Evolutionary conservation across 2,888 invertebrate genomes (phyloP).

Genomic region (Diarsia dahlii): DNA sequence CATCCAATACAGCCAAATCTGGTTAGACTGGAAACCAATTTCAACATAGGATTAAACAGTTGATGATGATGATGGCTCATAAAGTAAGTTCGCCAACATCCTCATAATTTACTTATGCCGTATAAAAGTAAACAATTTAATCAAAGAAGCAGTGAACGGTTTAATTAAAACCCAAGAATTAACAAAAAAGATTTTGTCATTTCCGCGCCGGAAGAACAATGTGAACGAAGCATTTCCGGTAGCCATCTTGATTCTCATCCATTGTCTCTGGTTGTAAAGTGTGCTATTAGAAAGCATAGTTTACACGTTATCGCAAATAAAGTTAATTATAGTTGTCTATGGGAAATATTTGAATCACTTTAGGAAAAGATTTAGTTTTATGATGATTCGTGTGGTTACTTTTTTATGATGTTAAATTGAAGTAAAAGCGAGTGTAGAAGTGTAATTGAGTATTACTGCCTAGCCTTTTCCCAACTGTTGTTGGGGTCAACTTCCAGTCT

Average conservation of each 20-base stretch:
- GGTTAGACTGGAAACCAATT: not conserved
- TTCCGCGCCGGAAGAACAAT: slow-evolving; percentile 65
- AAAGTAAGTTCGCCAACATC: not conserved
- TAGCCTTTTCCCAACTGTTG: no score
- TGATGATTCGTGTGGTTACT: slow-evolving; percentile 6
- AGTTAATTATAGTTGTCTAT: slow-evolving; percentile 59
- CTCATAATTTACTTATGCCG: slow-evolving; percentile 26
- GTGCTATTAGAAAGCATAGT: slow-evolving; percentile 70
- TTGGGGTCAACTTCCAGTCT: no score
- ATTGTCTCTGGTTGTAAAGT: slow-evolving; percentile 73
- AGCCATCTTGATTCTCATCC: slow-evolving; percentile 74
- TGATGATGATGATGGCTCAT: not conserved
- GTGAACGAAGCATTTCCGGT: slow-evolving; percentile 68
- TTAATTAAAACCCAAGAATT: slow-evolving; percentile 59
- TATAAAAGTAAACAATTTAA: slow-evolving; percentile 50
- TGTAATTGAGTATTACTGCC: not conserved
- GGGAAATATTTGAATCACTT: slow-evolving; percentile 57
- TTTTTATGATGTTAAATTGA: slow-evolving; percentile 13
- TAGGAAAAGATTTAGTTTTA: slow-evolving; percentile 27
- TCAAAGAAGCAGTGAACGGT: slow-evolving; percentile 60
- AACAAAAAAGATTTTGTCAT: slow-evolving; percentile 59
- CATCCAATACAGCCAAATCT: not conserved
- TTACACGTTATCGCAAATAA: slow-evolving; percentile 61
- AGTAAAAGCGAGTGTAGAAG: slow-evolving; percentile 11
- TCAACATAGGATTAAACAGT: not conserved